Conservation (phyloP, 1,140 invertebrate genomes). For the Macrobrachium nipponense region DNA sequence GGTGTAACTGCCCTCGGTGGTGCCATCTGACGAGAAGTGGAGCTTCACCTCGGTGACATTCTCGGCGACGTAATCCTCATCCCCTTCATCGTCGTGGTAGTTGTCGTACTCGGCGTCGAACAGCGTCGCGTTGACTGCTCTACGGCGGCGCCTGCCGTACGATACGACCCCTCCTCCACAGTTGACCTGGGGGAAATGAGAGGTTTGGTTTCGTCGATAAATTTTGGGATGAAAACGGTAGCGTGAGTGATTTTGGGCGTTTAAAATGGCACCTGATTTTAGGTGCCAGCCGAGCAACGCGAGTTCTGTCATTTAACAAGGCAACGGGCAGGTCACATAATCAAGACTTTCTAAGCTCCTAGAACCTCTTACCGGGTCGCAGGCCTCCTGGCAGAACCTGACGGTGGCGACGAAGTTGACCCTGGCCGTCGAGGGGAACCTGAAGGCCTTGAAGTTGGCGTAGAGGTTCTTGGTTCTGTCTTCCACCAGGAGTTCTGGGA, state of each 20-base stretch:
- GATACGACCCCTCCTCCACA: conserved; percentile 59
- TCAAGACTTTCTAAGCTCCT: background rate
- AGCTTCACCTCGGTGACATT: background rate
- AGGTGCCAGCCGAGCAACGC: no score
- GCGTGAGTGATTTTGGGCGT: background rate
- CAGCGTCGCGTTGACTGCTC: conserved; percentile 25
- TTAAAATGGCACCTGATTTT: background rate
- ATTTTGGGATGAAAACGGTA: background rate
- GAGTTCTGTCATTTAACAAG: no score
- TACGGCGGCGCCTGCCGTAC: conserved; percentile 53
- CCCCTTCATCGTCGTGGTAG: background rate
- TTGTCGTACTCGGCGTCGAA: background rate
- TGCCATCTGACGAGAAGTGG: conserved; percentile 17
- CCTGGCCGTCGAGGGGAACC: conserved; percentile 72
- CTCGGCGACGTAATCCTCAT: background rate
- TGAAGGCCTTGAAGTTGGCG: conserved; percentile 72
- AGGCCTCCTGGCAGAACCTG: conserved; percentile 72
- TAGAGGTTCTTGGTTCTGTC: conserved; percentile 68
- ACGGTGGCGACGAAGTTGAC: conserved; percentile 73
- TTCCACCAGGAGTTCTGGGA: conserved; percentile 70
- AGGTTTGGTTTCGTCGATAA: background rate
- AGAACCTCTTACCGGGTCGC: conserved; percentile 68
- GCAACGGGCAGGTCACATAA: background rate
- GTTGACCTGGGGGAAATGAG: conserved; percentile 35
- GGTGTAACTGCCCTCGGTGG: conserved; percentile 26